These are phyloP conservation scores for Noctua janthina DNA, from an alignment of 2,888 invertebrate genomes.

Conservation along the genomic window DNA sequence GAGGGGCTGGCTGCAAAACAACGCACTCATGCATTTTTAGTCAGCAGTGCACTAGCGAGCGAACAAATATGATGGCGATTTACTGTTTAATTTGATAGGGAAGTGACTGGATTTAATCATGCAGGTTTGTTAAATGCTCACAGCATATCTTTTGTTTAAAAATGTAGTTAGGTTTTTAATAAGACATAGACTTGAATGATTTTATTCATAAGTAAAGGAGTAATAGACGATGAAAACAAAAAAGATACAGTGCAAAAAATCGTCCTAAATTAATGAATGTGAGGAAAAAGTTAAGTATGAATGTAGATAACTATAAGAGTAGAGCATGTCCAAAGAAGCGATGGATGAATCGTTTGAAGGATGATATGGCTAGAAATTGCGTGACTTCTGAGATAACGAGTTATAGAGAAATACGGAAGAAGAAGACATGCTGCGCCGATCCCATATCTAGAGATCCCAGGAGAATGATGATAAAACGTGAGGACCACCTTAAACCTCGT, in stretches of 20 bases:
- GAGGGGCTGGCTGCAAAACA: slow-evolving; percentile 54
- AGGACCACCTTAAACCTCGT: background rate
- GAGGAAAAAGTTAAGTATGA: too few species aligned
- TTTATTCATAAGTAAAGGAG: background rate
- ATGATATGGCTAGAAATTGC: too few species aligned
- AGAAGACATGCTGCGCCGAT: too few species aligned
- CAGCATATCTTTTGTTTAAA: background rate
- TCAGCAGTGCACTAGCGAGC: slow-evolving; percentile 44
- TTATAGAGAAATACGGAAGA: too few species aligned
- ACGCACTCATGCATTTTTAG: slow-evolving; percentile 68
- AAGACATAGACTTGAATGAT: too few species aligned
- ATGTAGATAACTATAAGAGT: too few species aligned
- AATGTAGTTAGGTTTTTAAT: background rate
- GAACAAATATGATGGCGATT: slow-evolving; percentile 45
- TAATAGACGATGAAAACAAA: background rate
- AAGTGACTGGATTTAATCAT: slow-evolving; percentile 37
- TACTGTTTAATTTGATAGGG: slow-evolving; percentile 43
- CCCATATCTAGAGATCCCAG: too few species aligned
- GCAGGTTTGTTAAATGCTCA: background rate
- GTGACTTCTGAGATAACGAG: too few species aligned
- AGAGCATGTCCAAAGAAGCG: too few species aligned
- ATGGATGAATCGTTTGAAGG: too few species aligned
- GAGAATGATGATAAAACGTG: too few species aligned
- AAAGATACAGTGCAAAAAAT: background rate
- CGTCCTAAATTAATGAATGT: background rate